Base-by-base conservation (phyloP, 2,113 vertebrate genomes). In the Scomber scombrus region DNA sequence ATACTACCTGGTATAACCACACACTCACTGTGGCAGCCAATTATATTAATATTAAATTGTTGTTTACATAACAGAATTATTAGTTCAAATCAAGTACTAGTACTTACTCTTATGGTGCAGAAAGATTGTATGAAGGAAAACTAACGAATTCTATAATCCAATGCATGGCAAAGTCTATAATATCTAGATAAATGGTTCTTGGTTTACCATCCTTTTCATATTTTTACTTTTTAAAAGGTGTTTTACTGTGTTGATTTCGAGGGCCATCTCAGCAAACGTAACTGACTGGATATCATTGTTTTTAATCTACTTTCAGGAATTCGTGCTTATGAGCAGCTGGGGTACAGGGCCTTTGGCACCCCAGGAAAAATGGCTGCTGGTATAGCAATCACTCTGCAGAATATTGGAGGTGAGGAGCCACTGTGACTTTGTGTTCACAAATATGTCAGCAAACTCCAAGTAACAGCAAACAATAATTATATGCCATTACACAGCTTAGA, bases 321-420 rank as follows among this genome's bases (percentile, higher is more conserved):
- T 79, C 96, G 98, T 0, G 97, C 98, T 77, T 99, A 99, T 0
- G 98, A 99, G 81, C 96, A 99, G 93, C 93, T 99, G 88, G 98
- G 98, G 23, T 96, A 95, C 84, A 96, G 97, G 66, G 98, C 98
- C 57, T 99, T 99, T 0, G 98, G 98, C 75, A 98, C 96, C 0
- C 96, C 98, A 0, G 98, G 98, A 14, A 99, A 99, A 93, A 90
- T 99, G 95, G 97, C 96, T 0, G 98, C 98, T 0, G 98, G 97
- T 5, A 90, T 98, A 0, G 98, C 98, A 31, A 99, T 99, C 89
- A 98, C 96, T 0, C 94, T 99, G 62, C 98, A 99, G 94, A 99
- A 99, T 85, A 99, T 99, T 0, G 98, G 98, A 95, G 97, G 98
- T 99, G 82, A 90, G 91, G 6, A 40, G 34, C 34, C 34, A 40